Evolutionary conservation across 2,113 vertebrate genomes (phyloP), one percentile per base, ranked within the genome.

Genomic region (Ammodytes dubius): DNA sequence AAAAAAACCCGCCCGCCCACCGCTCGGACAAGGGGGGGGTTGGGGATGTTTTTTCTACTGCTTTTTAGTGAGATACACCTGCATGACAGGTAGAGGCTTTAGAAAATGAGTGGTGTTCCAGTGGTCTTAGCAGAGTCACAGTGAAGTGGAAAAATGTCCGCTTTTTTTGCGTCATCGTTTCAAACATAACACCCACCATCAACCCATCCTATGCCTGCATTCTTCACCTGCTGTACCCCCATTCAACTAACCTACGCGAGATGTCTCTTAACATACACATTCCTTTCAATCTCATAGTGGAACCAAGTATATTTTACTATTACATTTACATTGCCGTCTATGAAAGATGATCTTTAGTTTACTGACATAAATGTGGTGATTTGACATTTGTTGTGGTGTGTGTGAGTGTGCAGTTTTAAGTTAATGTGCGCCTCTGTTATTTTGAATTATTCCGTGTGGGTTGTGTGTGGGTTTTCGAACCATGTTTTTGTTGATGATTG

Each of bases 71-170:
- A 27, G 64, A 81, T 81, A 87, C 82, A 57, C 90, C 92, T 92
- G 90, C 92, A 91, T 89, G 90, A 79, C 89, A 80, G 93, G 88
- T 90, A 84, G 81, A 91, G 83, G 90, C 89, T 84, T 83, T 91
- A 93, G 83, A 82, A 27, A 82, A 64, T 15, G 53, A 83, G 77
- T 85, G 47, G 68, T 85, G 86, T 88, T 56, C 70, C 86, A 12
- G 83, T 88, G 78, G 75, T 88, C 81, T 83, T 80, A 90, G 89
- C 86, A 84, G 78, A 75, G 81, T 88, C 87, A 65, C 63, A 73
- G 79, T 82, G 82, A 78, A 27, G 27, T 27, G 27, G 27, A 27
- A 83, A 78, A 68, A 70, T 40, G 79, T 77, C 61, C 8, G 58
- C 84, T 87, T 27, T 27, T 27, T 27, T 82, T 9, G 80, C 58